Evolutionary conservation across 1,140 invertebrate genomes (phyloP), one percentile per base, ranked within the genome.

Genomic region (Agraylea sexmaculata): DNA sequence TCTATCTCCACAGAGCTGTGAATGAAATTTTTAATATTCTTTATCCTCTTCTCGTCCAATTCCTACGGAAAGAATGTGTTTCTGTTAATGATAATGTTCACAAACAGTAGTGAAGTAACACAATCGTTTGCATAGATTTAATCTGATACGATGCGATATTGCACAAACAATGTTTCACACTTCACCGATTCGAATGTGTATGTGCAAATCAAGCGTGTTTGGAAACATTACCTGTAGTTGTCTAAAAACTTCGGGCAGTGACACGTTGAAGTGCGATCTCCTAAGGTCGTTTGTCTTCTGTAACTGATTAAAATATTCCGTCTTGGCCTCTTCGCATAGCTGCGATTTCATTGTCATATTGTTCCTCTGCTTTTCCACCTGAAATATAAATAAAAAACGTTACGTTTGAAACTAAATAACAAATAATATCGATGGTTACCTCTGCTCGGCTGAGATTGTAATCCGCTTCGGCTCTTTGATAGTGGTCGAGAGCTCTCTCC

Each of bases 241-340:
- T 58, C 66, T 66, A 40, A 68, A 68, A 27, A 94, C 87, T 53
- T 87, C 78, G 33, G 93, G 92, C 73, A 97, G 78, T 36, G 78
- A 71, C 37, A 70, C 63, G 51, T 79, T 75, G 62, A 84, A 96
- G 67, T 94, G 89, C 52, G 83, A 76, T 51, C 76, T 72, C 67
- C 96, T 92, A 51, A 89, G 71, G 47, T 92, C 83, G 66, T 98
- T 98, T 8, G 91, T 90, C 56, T 88, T 87, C 59, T 95, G 87
- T 41, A 97, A 68, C 57, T 95, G 91, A 60, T 90, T 87, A 40
- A 92, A 91, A 60, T 98, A 97, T 58, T 97, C 92, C 52, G 87
- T 93, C 67, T 97, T 97, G 27, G 84, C 81, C 49, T 95, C 88
- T 59, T 97, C 93, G 59, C 87, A 90, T 53, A 86, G 77, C 65